These are phyloP conservation scores for Watsonalla binaria DNA, from an alignment of 2,888 invertebrate species.

Conservation along the genomic window DNA sequence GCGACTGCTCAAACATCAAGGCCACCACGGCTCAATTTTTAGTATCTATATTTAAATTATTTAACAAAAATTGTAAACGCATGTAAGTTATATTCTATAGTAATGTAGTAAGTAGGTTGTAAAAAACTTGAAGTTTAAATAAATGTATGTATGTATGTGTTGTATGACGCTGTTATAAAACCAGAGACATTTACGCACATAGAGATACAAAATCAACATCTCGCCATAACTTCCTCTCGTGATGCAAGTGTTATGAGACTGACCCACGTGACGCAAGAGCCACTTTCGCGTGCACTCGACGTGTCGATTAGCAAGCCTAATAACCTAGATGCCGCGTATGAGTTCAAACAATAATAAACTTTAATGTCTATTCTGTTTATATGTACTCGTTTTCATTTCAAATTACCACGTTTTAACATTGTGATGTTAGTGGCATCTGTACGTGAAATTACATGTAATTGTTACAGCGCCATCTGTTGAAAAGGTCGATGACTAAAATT, in stretches of 20 bases:
- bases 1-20: too few species aligned
- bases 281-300: constrained; percentile 60
- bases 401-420: background rate
- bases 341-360: constrained; percentile 34
- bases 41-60: too few species aligned
- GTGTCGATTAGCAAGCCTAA: constrained; percentile 53
- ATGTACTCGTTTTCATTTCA: background rate
- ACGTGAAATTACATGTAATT: too few species aligned
- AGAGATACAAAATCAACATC: constrained; percentile 28
- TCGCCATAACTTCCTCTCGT: constrained; percentile 45
- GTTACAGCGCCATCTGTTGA: background rate
- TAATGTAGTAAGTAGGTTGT: too few species aligned
- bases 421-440: background rate
- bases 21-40: too few species aligned
- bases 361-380: too few species aligned
- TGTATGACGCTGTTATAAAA: constrained; percentile 1
- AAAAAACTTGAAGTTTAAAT: background rate
- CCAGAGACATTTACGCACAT: constrained; percentile 11
- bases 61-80: too few species aligned
- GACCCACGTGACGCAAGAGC: constrained; percentile 68
- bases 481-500: too few species aligned
- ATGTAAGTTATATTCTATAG: too few species aligned
- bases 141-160: too few species aligned
- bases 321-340: constrained; percentile 56
- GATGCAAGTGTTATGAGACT: constrained; percentile 65